A percentile compares a stretch with the other conserved stretches of the same genome.
Conservation (phyloP, 1,140 invertebrate genomes). For the Brachionus plicatilis region DNA sequence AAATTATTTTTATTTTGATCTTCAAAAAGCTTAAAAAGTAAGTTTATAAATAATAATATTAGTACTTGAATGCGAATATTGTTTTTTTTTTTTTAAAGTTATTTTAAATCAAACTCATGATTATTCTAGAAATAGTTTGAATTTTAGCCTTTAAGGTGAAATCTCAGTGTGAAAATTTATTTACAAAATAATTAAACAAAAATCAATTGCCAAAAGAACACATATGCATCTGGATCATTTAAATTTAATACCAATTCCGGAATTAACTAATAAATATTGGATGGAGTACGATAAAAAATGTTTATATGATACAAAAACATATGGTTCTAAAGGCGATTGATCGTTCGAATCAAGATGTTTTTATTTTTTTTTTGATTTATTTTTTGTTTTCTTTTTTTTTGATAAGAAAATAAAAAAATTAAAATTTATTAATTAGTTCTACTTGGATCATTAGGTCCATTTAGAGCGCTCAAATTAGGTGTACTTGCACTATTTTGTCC, state of each 20-base stretch:
- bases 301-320: background rate
- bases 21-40: background rate
- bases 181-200: background rate
- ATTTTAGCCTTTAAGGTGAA: background rate
- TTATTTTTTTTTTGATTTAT: background rate
- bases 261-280: constrained; percentile 33
- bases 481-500: constrained; percentile 18
- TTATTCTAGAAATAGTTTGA: background rate
- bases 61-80: background rate
- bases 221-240: background rate
- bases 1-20: background rate
- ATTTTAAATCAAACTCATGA: background rate
- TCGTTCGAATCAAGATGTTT: background rate
- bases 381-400: constrained; percentile 4
- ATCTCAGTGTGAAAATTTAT: background rate
- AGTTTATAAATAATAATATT: background rate
- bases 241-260: background rate
- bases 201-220: background rate
- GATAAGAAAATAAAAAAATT: background rate
- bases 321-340: background rate
- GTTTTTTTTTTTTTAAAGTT: background rate
- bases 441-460: constrained; percentile 11
- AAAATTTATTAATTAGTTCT: background rate
- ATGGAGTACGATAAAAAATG: background rate
- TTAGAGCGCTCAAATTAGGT: background rate